phyloP scores from a whole-genome alignment of 2,797 vertebrate species.

The Chloroceryle amazona region DNA sequence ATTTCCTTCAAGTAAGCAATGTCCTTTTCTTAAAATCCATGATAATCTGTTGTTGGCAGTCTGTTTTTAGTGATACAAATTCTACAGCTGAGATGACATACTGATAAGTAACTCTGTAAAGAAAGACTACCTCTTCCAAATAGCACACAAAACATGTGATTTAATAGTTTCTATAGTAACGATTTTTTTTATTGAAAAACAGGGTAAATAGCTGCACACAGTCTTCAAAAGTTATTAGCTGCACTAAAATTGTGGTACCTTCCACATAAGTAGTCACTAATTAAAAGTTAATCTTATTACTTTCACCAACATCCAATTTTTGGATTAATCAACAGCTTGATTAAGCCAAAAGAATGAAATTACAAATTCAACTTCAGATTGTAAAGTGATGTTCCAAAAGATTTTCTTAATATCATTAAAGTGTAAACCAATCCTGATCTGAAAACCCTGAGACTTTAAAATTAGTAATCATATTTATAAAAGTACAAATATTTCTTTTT shows the following conservation, averaged over 20 bases:
- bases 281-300: background rate
- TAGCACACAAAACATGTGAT: slow-evolving; percentile 29
- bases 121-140: slow-evolving; percentile 44
- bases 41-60: background rate
- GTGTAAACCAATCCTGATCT: background rate
- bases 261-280: no score
- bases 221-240: slow-evolving; percentile 67
- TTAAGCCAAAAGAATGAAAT: background rate
- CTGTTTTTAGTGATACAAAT: slow-evolving; percentile 11
- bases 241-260: background rate
- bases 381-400: background rate
- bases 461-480: background rate
- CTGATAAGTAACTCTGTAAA: background rate
- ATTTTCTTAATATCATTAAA: background rate
- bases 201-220: slow-evolving; percentile 64
- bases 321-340: background rate
- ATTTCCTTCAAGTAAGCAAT: slow-evolving; percentile 1
- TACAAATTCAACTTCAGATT: background rate
- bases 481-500: background rate
- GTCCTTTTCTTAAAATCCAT: background rate
- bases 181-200: slow-evolving; percentile 51
- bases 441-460: background rate
- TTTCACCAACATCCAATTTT: background rate
- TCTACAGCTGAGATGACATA: slow-evolving; percentile 26
- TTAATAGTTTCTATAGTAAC: slow-evolving; percentile 76